phyloP scores from a whole-genome alignment of 2,888 invertebrate genomes.

The Protonemura montana region DNA sequence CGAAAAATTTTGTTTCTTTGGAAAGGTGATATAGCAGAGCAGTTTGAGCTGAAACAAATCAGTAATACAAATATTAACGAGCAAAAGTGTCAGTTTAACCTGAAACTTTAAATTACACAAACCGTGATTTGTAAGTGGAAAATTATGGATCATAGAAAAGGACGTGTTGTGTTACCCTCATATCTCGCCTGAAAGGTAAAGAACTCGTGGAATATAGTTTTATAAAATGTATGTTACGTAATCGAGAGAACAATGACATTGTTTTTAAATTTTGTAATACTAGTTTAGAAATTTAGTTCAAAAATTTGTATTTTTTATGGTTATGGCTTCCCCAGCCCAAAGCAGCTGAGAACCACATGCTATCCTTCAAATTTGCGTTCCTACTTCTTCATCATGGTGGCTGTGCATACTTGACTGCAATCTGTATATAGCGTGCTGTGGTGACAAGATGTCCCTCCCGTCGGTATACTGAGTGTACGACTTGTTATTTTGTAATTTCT shows the following conservation, averaged over 20 bases:
- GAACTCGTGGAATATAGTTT: not conserved
- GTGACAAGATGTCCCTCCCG: not conserved
- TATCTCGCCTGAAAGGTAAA: not conserved
- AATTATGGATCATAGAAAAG: too few relatives aligned
- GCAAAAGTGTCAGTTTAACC: too few relatives aligned
- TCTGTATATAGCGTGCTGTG: not conserved
- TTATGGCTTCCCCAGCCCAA: not conserved
- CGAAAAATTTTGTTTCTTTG: not conserved
- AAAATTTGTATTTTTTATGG: too few relatives aligned
- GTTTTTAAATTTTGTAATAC: not conserved
- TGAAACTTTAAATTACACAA: too few relatives aligned
- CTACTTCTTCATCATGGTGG: not conserved
- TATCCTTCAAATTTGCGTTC: not conserved
- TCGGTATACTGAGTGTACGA: not conserved
- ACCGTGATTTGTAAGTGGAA: too few relatives aligned
- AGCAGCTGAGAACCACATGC: not conserved
- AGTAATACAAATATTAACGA: too few relatives aligned
- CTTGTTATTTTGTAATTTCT: not conserved
- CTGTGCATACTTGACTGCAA: not conserved
- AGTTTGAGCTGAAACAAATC: not conserved
- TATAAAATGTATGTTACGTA: not conserved
- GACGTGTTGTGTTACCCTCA: not conserved
- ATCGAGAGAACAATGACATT: not conserved
- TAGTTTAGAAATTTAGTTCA: too few relatives aligned
- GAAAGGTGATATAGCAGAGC: not conserved